Conservation (phyloP, 2,797 vertebrate genomes). For the Denticeps clupeoides region DNA sequence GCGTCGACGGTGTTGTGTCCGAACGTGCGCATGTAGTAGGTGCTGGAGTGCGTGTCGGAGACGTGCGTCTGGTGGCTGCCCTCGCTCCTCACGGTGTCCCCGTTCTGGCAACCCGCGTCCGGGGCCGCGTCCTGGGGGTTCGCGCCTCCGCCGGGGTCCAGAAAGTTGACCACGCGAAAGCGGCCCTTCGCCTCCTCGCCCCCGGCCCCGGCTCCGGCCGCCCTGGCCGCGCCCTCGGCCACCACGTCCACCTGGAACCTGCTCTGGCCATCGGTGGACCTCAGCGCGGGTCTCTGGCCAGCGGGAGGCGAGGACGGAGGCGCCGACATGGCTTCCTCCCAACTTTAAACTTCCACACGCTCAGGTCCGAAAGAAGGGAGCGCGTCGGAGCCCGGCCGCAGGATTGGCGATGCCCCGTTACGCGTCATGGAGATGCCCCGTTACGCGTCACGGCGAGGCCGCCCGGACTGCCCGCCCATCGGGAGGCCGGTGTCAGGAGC, state of each 20-base stretch:
- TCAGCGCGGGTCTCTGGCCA: conserved; percentile 45
- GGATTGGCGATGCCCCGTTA: no score
- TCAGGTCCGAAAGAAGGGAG: no score
- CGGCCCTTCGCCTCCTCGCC: conserved; percentile 68
- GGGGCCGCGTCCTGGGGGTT: conserved; percentile 61
- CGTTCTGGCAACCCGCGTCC: conserved; percentile 59
- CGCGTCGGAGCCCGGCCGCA: no score
- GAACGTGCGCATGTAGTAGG: conserved; percentile 90
- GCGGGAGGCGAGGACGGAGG: conserved; percentile 31
- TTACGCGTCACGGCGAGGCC: no score
- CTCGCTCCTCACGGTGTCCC: conserved; percentile 78
- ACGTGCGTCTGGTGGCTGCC: conserved; percentile 82
- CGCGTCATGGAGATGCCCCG: no score
- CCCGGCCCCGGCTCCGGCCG: conserved; percentile 19
- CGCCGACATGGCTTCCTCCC: conserved; percentile 55
- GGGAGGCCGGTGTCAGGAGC: no score
- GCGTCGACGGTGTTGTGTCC: conserved; percentile 97
- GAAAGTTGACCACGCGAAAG: conserved; percentile 77
- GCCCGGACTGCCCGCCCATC: no score
- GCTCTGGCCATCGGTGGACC: conserved; percentile 64
- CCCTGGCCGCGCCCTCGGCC: conserved; percentile 55
- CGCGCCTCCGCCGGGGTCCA: conserved; percentile 55
- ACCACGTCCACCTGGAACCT: conserved; percentile 89
- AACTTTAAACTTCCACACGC: no score
- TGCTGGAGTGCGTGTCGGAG: conserved; percentile 88